These are phyloP conservation scores for Anabas testudineus DNA, from an alignment of 2,797 vertebrate species.

Conservation along the genomic window DNA sequence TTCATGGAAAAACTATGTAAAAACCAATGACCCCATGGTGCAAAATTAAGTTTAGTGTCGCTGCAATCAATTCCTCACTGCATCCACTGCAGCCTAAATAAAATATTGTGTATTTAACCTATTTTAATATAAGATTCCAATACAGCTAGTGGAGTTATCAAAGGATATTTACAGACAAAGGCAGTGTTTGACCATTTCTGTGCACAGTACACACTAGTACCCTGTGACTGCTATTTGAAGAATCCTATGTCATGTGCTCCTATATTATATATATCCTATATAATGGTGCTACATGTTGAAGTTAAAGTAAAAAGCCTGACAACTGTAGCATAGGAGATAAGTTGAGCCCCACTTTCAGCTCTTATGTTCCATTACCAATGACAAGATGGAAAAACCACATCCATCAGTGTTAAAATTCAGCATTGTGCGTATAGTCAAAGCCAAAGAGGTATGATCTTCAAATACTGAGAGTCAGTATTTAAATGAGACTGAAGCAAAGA, in stretches of 20 bases:
- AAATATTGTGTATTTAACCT: too few species aligned
- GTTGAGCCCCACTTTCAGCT: slow-evolving; percentile 37
- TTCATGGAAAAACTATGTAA: too few species aligned
- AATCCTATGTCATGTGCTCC: slow-evolving; percentile 17
- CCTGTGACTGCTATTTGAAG: not conserved
- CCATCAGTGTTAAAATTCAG: slow-evolving; percentile 4
- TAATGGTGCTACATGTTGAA: slow-evolving; percentile 13
- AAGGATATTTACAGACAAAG: not conserved
- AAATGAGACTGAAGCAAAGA: not conserved
- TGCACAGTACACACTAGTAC: not conserved
- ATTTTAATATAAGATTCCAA: too few species aligned
- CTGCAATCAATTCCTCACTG: too few species aligned
- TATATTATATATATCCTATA: too few species aligned
- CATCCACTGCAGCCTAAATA: too few species aligned
- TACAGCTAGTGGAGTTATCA: too few species aligned
- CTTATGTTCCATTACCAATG: slow-evolving; percentile 48
- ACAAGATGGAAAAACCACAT: slow-evolving; percentile 19
- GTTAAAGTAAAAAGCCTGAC: slow-evolving; percentile 27
- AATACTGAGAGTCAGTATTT: slow-evolving; percentile 5
- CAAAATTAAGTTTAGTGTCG: too few species aligned
- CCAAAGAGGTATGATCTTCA: slow-evolving; percentile 8
- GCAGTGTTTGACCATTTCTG: not conserved
- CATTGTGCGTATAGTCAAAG: not conserved
- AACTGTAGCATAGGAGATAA: slow-evolving; percentile 13
- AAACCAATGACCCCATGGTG: too few species aligned